Percentiles rank a stretch among this genome's conserved stretches.
Conservation (phyloP, 2,113 vertebrate species). For the Ranitomeya variabilis region DNA sequence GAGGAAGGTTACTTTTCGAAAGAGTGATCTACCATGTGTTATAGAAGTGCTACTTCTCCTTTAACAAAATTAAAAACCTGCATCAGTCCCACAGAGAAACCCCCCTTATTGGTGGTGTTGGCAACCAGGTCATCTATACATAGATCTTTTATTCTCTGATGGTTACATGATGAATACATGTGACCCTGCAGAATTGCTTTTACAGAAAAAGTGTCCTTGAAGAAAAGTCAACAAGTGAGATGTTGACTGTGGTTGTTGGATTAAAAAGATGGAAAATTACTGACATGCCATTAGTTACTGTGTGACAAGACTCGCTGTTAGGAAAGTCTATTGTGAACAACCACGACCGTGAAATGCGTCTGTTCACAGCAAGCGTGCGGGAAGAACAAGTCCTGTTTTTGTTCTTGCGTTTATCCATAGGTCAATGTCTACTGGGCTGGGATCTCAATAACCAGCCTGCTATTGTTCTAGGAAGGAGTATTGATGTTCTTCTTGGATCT, state of each 20-base stretch:
- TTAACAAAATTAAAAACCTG: background rate
- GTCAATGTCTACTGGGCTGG: background rate
- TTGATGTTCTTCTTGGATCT: too few relatives aligned
- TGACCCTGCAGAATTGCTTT: background rate
- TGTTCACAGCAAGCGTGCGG: background rate
- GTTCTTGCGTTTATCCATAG: background rate
- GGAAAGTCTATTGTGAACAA: background rate
- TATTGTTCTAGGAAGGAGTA: too few relatives aligned
- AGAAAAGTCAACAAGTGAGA: background rate
- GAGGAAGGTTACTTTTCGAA: background rate
- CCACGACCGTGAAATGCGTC: background rate
- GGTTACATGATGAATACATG: conserved; percentile 12
- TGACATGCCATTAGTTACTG: conserved; percentile 3
- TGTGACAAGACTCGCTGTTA: background rate
- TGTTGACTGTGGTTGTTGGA: conserved; percentile 1
- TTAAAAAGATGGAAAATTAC: conserved; percentile 35
- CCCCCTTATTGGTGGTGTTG: background rate
- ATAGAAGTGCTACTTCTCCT: background rate
- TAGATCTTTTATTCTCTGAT: conserved; percentile 15
- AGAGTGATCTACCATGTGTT: background rate
- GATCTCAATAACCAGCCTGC: background rate
- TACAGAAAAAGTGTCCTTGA: conserved; percentile 24
- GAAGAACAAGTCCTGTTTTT: background rate
- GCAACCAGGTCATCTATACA: background rate
- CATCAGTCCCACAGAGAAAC: background rate